phyloP scores from a whole-genome alignment of 1,140 invertebrate genomes.

The Hyphantria cunea region DNA sequence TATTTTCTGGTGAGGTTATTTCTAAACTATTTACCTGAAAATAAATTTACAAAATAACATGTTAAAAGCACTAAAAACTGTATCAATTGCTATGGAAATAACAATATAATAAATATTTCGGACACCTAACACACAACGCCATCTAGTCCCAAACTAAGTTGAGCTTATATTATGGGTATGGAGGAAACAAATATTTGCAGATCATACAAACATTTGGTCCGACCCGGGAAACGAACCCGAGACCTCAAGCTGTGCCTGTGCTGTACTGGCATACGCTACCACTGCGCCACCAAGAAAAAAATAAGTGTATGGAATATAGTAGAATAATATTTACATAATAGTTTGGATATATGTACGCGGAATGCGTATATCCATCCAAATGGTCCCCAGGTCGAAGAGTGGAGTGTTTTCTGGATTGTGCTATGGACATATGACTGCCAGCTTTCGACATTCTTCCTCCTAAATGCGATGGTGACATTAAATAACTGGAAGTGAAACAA shows the following conservation, averaged over 20 bases:
- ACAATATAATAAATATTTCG: no score
- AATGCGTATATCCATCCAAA: conserved; percentile 78
- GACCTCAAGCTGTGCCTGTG: no score
- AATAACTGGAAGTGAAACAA: conserved; percentile 51
- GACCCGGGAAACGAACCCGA: no score
- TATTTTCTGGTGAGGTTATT: conserved; percentile 80
- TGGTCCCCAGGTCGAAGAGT: conserved; percentile 79
- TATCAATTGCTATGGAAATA: no score
- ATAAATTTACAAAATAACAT: background rate
- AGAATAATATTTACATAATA: conserved; percentile 80
- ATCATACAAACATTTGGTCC: no score
- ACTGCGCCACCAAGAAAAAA: no score
- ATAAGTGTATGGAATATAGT: background rate
- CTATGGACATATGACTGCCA: conserved; percentile 82
- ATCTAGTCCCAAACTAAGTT: no score
- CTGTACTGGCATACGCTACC: no score
- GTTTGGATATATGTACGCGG: conserved; percentile 84
- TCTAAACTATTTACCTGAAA: conserved; percentile 82
- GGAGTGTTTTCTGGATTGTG: conserved; percentile 79
- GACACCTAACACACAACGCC: no score
- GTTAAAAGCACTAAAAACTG: no score
- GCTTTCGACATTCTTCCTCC: conserved; percentile 82
- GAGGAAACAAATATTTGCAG: no score
- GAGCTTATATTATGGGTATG: no score
- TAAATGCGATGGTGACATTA: conserved; percentile 78